These are phyloP conservation scores for Gallinago jamesoni DNA, from an alignment of 2,113 vertebrate genomes.

Conservation along the genomic window DNA sequence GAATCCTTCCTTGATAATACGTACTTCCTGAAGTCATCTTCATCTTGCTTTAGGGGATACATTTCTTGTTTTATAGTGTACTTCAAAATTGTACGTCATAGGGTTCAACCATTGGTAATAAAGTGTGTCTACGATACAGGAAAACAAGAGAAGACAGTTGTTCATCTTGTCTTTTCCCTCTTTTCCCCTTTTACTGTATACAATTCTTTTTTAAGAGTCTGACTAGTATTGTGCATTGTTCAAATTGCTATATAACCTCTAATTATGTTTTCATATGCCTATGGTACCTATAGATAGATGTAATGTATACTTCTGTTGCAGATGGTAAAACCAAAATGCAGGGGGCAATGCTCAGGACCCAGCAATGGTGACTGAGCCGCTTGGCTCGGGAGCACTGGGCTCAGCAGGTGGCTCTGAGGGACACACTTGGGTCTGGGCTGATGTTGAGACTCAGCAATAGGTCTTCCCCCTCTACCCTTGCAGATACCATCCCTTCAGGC, in stretches of 20 bases:
- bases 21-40: neutral
- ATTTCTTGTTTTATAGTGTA: neutral
- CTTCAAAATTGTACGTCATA: neutral
- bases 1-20: neutral
- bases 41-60: neutral
- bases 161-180: neutral
- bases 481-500: neutral
- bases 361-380: neutral
- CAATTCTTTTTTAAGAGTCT: neutral
- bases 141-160: neutral
- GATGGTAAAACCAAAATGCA: neutral
- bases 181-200: neutral
- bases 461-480: neutral
- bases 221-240: neutral
- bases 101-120: neutral
- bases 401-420: neutral
- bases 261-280: neutral
- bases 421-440: neutral
- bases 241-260: neutral
- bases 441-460: neutral
- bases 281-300: neutral
- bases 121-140: neutral
- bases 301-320: neutral
- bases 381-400: neutral
- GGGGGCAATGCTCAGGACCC: neutral